Evolutionary conservation across 2,797 vertebrate species (phyloP).

Genomic region (Tadarida brasiliensis): DNA sequence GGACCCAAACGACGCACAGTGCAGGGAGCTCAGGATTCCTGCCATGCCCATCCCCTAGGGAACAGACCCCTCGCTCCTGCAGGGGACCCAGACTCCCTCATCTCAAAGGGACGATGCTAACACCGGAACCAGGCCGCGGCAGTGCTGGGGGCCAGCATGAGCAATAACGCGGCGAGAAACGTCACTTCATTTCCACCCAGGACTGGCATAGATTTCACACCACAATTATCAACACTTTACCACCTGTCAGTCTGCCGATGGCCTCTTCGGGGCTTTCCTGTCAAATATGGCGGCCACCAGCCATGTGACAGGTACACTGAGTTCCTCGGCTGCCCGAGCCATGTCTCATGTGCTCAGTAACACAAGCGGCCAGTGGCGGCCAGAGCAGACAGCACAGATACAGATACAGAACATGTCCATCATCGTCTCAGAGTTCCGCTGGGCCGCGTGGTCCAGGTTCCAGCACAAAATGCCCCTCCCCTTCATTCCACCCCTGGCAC

Average conservation of each 20-base stretch:
- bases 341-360: rapidly evolving
- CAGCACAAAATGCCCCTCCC: not conserved
- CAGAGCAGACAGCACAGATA: rapidly evolving
- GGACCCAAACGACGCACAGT: rapidly evolving
- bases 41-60: rapidly evolving
- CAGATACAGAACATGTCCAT: rapidly evolving
- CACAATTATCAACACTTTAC: not conserved
- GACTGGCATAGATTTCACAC: rapidly evolving
- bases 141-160: not conserved
- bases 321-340: not conserved
- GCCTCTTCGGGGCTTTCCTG: not conserved
- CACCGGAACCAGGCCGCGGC: not conserved
- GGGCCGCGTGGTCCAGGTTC: not conserved
- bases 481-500: not conserved
- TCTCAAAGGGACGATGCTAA: not conserved
- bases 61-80: not conserved
- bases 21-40: not conserved
- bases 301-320: not conserved
- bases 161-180: rapidly evolving
- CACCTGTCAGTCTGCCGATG: not conserved
- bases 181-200: not conserved
- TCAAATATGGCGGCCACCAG: not conserved
- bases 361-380: not conserved
- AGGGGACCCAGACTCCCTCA: not conserved
- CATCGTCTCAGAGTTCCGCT: not conserved